These are phyloP conservation scores for Myrmecobius fasciatus DNA, from an alignment of 2,113 vertebrate genomes.

Conservation along the genomic window DNA sequence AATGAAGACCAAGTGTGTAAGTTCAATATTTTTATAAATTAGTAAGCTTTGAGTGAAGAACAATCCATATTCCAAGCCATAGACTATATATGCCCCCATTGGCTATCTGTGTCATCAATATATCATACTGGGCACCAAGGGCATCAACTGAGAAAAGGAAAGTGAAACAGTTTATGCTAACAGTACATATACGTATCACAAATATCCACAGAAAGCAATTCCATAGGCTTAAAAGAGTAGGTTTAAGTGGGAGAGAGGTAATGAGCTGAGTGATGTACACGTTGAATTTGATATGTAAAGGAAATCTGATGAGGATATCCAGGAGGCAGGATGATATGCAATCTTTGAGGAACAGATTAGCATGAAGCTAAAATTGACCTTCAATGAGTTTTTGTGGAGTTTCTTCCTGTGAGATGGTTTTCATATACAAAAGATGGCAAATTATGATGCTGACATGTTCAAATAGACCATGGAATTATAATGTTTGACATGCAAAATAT, in stretches of 20 bases:
- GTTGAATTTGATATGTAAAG: neutral
- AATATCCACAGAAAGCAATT: neutral
- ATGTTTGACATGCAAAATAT: neutral
- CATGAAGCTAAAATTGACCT: neutral
- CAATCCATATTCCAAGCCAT: neutral
- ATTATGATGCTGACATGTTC: neutral
- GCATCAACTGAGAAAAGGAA: neutral
- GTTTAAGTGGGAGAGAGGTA: neutral
- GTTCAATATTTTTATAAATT: neutral
- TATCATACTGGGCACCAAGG: neutral
- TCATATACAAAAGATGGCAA: neutral
- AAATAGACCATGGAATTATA: neutral
- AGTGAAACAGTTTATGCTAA: neutral
- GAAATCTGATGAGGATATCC: neutral
- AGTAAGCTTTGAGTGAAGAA: constrained; percentile 13
- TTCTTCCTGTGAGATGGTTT: neutral
- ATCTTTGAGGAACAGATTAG: neutral
- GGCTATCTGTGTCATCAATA: neutral
- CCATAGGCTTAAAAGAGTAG: neutral
- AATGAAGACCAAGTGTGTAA: neutral
- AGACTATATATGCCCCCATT: neutral
- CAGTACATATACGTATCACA: neutral
- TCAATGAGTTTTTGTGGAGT: neutral
- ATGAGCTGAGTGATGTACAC: neutral
- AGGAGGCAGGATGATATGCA: neutral